These are phyloP conservation scores for Pituophis catenifer DNA, from an alignment of 2,113 vertebrate species.

Conservation along the genomic window DNA sequence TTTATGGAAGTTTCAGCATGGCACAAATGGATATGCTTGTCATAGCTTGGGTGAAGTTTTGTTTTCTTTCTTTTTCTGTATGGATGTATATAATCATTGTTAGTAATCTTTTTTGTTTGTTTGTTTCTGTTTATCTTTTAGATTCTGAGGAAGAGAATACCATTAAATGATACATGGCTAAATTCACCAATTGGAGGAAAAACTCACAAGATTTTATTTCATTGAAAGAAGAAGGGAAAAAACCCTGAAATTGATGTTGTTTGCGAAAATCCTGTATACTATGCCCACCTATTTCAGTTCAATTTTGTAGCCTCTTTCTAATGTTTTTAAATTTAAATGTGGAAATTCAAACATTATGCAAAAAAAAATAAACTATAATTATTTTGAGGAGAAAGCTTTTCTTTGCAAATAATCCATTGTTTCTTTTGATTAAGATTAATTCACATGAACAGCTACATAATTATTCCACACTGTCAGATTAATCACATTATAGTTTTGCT, in stretches of 20 bases:
- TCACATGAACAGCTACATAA: conserved; percentile 19
- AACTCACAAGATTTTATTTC: conserved; percentile 45
- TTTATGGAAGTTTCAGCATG: neutral
- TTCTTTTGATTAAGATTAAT: conserved; percentile 8
- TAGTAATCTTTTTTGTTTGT: conserved; percentile 23
- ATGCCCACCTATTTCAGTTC: conserved; percentile 53
- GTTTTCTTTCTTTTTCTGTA: neutral
- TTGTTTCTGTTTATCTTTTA: conserved; percentile 65
- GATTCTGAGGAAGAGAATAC: conserved; percentile 70
- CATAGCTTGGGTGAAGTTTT: neutral
- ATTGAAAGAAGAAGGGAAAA: conserved; percentile 51
- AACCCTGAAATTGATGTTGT: conserved; percentile 51
- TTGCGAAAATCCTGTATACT: conserved; percentile 48
- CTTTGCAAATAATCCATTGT: conserved; percentile 57
- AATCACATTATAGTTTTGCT: conserved; percentile 14
- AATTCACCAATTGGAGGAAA: conserved; percentile 46
- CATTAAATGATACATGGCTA: conserved; percentile 59
- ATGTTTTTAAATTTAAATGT: conserved; percentile 70
- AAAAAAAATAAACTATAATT: conserved; percentile 78
- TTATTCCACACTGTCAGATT: conserved; percentile 11
- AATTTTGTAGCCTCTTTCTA: conserved; percentile 81
- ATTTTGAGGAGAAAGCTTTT: conserved; percentile 76
- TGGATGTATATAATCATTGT: neutral
- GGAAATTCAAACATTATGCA: conserved; percentile 76
- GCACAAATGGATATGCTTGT: neutral